phyloP scores from a whole-genome alignment of 2,888 invertebrate species.

The Rhaphigaster nebulosa region DNA sequence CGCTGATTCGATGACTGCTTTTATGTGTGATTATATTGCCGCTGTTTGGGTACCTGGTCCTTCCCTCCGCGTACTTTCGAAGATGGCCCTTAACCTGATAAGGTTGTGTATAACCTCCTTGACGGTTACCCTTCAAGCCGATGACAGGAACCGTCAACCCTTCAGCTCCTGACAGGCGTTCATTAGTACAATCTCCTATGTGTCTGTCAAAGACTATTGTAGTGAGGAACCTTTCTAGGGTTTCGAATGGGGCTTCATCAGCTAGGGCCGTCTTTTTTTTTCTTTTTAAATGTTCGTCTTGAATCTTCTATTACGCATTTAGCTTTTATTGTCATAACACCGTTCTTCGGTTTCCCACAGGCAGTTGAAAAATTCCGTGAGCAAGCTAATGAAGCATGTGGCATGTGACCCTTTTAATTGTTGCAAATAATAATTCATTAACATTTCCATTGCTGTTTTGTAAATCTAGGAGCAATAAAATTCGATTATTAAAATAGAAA shows the following conservation, averaged over 20 bases:
- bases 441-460: background rate
- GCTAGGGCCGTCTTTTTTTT: background rate
- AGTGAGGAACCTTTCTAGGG: constrained; percentile 43
- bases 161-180: constrained; percentile 36
- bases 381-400: background rate
- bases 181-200: constrained; percentile 42
- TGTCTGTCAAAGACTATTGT: constrained; percentile 40
- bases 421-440: background rate
- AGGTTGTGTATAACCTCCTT: constrained; percentile 26
- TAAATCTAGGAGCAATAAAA: background rate
- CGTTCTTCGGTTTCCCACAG: background rate
- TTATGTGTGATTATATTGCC: background rate
- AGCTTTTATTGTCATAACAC: background rate
- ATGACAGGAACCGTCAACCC: constrained; percentile 44
- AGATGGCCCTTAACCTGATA: background rate
- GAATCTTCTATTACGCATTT: background rate
- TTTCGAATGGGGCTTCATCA: constrained; percentile 43
- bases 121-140: constrained; percentile 36
- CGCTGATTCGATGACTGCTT: background rate
- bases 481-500: background rate
- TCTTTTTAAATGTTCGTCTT: background rate
- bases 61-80: background rate
- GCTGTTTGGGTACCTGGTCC: background rate
- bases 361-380: background rate
- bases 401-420: background rate